A percentile compares a stretch with the other conserved stretches of the same genome.
These are phyloP conservation scores for Archilochus colubris DNA, from an alignment of 2,113 vertebrate genomes.

Conservation along the genomic window DNA sequence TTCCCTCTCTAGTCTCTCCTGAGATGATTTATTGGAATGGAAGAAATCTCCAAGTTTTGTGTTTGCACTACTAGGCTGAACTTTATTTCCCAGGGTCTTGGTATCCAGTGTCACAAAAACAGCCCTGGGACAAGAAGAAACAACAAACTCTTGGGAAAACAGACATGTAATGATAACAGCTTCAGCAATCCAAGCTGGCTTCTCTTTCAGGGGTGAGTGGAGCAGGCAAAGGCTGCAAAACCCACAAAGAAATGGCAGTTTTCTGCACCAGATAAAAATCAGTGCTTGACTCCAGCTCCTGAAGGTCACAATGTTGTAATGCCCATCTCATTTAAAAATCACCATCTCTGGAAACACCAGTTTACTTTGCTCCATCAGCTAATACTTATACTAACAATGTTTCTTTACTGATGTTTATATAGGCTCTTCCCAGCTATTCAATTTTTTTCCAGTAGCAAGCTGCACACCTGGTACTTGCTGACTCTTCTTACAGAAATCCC, in stretches of 20 bases:
- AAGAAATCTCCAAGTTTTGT: conserved; percentile 17
- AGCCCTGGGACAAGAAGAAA: conserved; percentile 16
- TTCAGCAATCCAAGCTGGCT: neutral
- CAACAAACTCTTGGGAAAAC: conserved; percentile 20
- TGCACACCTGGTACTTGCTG: neutral
- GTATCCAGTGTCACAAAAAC: conserved; percentile 4
- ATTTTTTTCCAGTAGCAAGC: neutral
- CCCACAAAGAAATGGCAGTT: neutral
- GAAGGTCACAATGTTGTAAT: neutral
- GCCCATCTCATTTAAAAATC: neutral
- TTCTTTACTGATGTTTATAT: neutral
- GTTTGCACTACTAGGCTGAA: conserved; percentile 28
- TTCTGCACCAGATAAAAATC: neutral
- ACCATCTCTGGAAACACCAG: neutral
- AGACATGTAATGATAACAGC: neutral
- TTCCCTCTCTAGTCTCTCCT: neutral
- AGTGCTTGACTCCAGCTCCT: neutral
- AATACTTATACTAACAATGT: neutral
- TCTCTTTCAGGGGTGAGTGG: neutral
- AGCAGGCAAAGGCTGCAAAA: neutral
- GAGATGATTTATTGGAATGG: conserved; percentile 44
- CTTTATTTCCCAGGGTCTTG: conserved; percentile 41
- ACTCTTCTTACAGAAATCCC: neutral
- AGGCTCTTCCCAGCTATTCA: neutral
- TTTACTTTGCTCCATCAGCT: neutral